phyloP scores from a whole-genome alignment of 2,797 vertebrate genomes.

The Telmatherina bonti region DNA sequence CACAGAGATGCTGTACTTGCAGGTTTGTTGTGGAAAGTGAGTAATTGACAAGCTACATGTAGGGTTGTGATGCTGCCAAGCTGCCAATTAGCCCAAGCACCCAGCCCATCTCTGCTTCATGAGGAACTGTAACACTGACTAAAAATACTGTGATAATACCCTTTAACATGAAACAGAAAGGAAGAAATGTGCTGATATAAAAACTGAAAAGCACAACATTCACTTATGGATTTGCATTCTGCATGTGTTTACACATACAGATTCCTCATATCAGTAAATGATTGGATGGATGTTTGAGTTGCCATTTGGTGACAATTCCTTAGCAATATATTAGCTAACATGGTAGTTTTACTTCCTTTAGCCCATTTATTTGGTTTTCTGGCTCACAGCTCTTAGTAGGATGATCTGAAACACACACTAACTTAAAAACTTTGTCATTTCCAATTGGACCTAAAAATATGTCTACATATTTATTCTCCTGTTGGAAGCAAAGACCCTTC shows the following conservation, averaged over 20 bases:
- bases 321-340: too few relatives aligned
- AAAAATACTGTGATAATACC: conserved; percentile 22
- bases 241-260: background rate
- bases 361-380: too few relatives aligned
- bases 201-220: background rate
- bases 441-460: too few relatives aligned
- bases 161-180: background rate
- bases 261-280: background rate
- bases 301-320: too few relatives aligned
- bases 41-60: conserved; percentile 57
- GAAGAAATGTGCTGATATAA: background rate
- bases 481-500: too few relatives aligned
- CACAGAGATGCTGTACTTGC: conserved; percentile 25
- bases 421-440: too few relatives aligned
- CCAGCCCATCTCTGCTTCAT: conserved; percentile 38
- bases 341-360: too few relatives aligned
- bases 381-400: too few relatives aligned
- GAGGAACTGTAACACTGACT: conserved; percentile 21
- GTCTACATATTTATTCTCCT: too few relatives aligned
- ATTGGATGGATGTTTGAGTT: too few relatives aligned
- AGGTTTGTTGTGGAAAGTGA: conserved; percentile 41
- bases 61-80: conserved; percentile 54
- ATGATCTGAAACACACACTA: too few relatives aligned
- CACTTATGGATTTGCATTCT: background rate
- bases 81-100: conserved; percentile 57